Evolutionary conservation across 2,888 invertebrate species (phyloP).

Genomic region (Drosophila borborema): DNA sequence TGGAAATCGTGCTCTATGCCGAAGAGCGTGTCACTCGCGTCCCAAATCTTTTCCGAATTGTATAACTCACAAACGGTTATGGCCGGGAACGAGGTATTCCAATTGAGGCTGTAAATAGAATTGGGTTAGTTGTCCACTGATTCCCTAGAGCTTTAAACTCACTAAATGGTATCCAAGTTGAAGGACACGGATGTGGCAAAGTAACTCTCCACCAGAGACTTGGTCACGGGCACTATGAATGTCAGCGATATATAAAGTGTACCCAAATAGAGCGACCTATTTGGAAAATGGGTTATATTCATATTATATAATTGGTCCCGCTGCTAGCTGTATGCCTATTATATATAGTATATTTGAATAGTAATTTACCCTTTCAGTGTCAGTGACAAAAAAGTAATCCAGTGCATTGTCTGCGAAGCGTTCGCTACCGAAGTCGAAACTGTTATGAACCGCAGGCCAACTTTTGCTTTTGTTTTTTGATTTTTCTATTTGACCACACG

Average conservation of each 20-base stretch:
- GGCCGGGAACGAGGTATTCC: conserved; percentile 89
- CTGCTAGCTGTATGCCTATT: background rate
- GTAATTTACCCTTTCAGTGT: conserved; percentile 53
- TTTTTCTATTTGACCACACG: background rate
- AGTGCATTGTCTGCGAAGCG: conserved; percentile 59
- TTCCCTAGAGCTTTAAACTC: conserved; percentile 27
- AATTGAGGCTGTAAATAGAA: conserved; percentile 83
- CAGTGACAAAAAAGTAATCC: conserved; percentile 35
- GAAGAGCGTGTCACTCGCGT: conserved; percentile 85
- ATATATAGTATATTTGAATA: background rate
- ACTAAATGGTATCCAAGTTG: conserved; percentile 84
- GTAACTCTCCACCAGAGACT: conserved; percentile 75
- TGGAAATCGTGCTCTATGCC: conserved; percentile 84
- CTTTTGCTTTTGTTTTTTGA: conserved; percentile 4
- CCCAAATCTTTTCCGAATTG: conserved; percentile 87
- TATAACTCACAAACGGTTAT: conserved; percentile 88
- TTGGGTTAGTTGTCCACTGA: background rate
- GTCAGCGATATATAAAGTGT: conserved; percentile 63
- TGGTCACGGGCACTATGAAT: conserved; percentile 69
- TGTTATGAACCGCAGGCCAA: conserved; percentile 1
- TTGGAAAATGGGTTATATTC: background rate
- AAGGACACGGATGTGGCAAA: conserved; percentile 81
- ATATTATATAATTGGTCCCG: conserved; percentile 5
- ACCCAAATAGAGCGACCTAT: conserved; percentile 56
- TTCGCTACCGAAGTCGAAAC: conserved; percentile 20